Evolutionary conservation across 2,797 vertebrate species (phyloP).

Genomic region (Pagetopsis macropterus): DNA sequence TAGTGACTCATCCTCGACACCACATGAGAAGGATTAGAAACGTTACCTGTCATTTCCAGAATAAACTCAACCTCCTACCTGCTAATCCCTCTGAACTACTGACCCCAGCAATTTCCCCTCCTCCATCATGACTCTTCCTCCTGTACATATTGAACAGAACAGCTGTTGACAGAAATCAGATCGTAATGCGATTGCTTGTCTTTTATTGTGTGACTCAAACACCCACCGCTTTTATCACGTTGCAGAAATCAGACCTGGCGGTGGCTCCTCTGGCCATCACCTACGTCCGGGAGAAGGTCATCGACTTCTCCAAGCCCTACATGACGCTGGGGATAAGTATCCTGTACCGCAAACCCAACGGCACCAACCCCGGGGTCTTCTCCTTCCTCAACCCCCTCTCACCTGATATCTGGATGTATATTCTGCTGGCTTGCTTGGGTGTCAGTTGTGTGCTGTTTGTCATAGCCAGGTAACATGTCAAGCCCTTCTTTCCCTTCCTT

Average conservation of each 20-base stretch:
- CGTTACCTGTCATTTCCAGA: slow-evolving; percentile 58
- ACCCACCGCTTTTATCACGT: slow-evolving; percentile 52
- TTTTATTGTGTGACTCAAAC: slow-evolving; percentile 48
- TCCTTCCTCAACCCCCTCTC: slow-evolving; percentile 91
- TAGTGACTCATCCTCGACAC: slow-evolving; percentile 53
- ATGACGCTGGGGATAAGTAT: slow-evolving; percentile 99
- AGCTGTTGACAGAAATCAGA: slow-evolving; percentile 65
- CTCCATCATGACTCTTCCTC: slow-evolving; percentile 20
- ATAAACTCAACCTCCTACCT: slow-evolving; percentile 32
- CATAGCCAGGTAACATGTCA: slow-evolving; percentile 95
- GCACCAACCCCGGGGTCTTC: slow-evolving; percentile 99
- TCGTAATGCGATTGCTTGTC: slow-evolving; percentile 58
- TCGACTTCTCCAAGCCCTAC: slow-evolving; percentile 99
- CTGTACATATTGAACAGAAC: slow-evolving; percentile 44
- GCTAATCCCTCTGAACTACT: slow-evolving; percentile 54
- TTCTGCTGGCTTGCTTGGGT: slow-evolving; percentile 99
- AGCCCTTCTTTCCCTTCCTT: slow-evolving; percentile 17
- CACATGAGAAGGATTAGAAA: slow-evolving; percentile 43
- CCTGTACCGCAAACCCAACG: slow-evolving; percentile 99
- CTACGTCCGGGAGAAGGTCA: slow-evolving; percentile 98
- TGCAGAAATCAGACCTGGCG: slow-evolving; percentile 97
- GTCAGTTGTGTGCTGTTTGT: slow-evolving; percentile 97
- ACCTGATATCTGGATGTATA: slow-evolving; percentile 99
- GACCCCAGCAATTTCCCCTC: slow-evolving; percentile 37
- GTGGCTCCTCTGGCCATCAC: slow-evolving; percentile 98